Evolutionary conservation across 92 coral and sea anemone species (phyloP), one percentile per base, ranked within the genome.

Genomic region (Palythoa grandis): DNA sequence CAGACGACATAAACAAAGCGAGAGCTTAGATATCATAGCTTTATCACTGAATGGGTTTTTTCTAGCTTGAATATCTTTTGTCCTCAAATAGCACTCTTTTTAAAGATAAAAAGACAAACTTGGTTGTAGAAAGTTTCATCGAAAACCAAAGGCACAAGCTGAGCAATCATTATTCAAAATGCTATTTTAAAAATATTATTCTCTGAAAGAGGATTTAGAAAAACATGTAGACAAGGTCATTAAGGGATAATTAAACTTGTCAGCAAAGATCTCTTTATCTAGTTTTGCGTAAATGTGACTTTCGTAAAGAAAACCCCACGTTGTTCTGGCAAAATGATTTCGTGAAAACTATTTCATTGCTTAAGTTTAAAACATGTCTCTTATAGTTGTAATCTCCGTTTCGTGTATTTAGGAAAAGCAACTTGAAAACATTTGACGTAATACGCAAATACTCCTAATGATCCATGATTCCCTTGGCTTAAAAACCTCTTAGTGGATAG

Each of bases 191-290:
- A 24, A n/a, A 68, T 23, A 60, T 37, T 39, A 68, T 48, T 65
- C 60, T 40, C n/a, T 65, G 57, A 23, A 43, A 24, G 38, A 25
- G 84, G 74, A 39, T 66, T 50, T 65, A 24, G n/a, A 35, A 17
- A n/a, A 80, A 65, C 85, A 66, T 67, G 20, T 65, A 65, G 48
- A 43, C 73, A 65, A 79, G 29, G 5, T n/a, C 73, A 79, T 63
- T 63, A 65, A 79, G 14, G 73, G 40, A 40, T 39, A 16, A 76
- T 53, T 75, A 53, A 79, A 12, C 54, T 63, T 61, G 43, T 63
- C 35, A 29, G 35, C 35, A 79, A 79, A 79, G 84, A 79, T 50
- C 74, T 63, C 58, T 79, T 79, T 79, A 69, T 79, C 73, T 35
- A 48, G 50, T 80, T 50, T 16, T 38, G 19, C 56, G 29, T 40